These are phyloP conservation scores for Drosophila putrida DNA, from an alignment of 2,888 invertebrate species.

Conservation along the genomic window DNA sequence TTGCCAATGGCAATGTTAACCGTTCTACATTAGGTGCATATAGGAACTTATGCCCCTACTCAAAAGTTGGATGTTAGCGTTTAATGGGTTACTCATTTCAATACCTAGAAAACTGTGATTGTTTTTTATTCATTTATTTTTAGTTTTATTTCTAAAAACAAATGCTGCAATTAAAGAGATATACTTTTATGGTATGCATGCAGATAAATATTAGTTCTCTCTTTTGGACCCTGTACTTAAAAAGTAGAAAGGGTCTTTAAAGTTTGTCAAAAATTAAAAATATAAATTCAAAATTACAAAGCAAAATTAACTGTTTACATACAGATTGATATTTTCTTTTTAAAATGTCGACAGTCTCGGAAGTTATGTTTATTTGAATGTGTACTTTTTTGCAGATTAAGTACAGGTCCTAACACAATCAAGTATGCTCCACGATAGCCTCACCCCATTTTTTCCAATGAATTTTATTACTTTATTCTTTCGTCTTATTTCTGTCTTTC, in stretches of 20 bases:
- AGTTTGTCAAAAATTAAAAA: no score
- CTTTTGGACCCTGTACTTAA: no score
- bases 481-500: not conserved
- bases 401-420: no score
- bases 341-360: no score
- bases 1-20: constrained; percentile 13
- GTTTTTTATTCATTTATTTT: not conserved
- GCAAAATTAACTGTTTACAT: no score
- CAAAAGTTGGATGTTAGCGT: not conserved
- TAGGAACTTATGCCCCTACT: not conserved
- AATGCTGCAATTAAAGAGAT: constrained; percentile 6
- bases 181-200: not conserved
- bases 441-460: not conserved
- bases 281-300: no score
- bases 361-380: no score
- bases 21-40: not conserved
- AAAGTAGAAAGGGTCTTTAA: no score
- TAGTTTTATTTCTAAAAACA: not conserved
- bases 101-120: constrained; percentile 3
- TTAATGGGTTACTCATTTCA: constrained; percentile 2
- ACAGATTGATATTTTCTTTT: no score
- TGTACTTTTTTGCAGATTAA: no score
- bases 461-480: constrained; percentile 13
- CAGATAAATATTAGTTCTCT: constrained; percentile 6
- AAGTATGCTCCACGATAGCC: no score